Evolutionary conservation across 2,113 vertebrate species (phyloP).

Genomic region (Neolamprologus fasciatus): DNA sequence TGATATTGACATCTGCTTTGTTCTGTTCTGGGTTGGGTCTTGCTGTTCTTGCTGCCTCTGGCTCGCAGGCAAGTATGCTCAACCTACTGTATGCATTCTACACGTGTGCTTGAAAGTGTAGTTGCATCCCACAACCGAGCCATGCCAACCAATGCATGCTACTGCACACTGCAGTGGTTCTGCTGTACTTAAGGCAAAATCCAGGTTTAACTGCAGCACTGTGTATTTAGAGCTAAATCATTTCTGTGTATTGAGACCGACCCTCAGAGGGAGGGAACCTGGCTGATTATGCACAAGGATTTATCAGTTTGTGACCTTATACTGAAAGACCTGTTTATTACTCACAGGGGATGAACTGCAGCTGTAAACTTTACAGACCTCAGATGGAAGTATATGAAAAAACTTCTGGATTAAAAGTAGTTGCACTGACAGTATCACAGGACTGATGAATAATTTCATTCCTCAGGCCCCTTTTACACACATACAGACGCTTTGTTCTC

Average conservation of each 20-base stretch:
- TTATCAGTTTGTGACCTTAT: constrained; percentile 56
- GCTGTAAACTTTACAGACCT: neutral
- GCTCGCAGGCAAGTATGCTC: neutral
- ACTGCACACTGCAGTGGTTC: neutral
- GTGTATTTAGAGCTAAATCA: neutral
- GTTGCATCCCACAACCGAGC: neutral
- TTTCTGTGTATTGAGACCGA: neutral
- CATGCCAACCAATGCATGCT: neutral
- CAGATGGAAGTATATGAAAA: neutral
- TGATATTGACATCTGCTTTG: neutral
- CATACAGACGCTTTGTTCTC: neutral
- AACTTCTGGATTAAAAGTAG: neutral
- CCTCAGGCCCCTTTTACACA: neutral
- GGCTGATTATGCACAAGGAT: constrained; percentile 10
- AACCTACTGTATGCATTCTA: neutral
- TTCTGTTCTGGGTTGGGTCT: neutral
- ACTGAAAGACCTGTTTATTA: constrained; percentile 30
- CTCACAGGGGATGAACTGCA: neutral
- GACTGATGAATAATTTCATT: neutral
- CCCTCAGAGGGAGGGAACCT: neutral
- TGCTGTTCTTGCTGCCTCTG: neutral
- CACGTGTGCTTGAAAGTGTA: neutral
- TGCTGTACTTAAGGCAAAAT: neutral
- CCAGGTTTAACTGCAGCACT: neutral
- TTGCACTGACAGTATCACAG: neutral